Evolutionary conservation across 2,113 vertebrate species (phyloP).

Genomic region (Eclectus roratus): DNA sequence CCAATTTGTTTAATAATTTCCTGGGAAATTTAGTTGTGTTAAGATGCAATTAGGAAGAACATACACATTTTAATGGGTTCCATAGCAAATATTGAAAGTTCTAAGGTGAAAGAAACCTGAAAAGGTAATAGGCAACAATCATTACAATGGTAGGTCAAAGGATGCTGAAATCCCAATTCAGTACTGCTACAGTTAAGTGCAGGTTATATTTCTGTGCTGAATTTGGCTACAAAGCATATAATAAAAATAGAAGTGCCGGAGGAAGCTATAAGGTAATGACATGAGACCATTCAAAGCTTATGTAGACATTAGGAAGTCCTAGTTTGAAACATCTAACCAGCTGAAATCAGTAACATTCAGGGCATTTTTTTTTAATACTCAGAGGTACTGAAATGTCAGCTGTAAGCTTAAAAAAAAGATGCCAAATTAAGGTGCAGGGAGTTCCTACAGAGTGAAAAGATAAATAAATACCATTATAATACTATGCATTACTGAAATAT

Average conservation of each 20-base stretch:
- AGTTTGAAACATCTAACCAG: not conserved
- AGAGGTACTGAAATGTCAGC: not conserved
- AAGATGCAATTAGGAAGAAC: not conserved
- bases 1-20: not conserved
- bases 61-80: not conserved
- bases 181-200: not conserved
- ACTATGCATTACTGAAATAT: not conserved
- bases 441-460: not conserved
- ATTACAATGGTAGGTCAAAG: not conserved
- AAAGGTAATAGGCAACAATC: not conserved
- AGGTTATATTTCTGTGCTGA: not conserved
- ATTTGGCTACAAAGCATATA: not conserved
- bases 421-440: not conserved
- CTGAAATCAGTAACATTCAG: not conserved
- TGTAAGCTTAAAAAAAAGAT: not conserved
- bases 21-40: not conserved
- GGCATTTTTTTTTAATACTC: not conserved
- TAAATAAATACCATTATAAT: not conserved
- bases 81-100: not conserved
- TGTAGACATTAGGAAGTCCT: not conserved
- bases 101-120: not conserved
- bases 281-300: not conserved
- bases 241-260: slow-evolving; percentile 9
- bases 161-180: not conserved
- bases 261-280: not conserved